Base-by-base conservation (phyloP, 2,113 vertebrate species). In the Esox niger region DNA sequence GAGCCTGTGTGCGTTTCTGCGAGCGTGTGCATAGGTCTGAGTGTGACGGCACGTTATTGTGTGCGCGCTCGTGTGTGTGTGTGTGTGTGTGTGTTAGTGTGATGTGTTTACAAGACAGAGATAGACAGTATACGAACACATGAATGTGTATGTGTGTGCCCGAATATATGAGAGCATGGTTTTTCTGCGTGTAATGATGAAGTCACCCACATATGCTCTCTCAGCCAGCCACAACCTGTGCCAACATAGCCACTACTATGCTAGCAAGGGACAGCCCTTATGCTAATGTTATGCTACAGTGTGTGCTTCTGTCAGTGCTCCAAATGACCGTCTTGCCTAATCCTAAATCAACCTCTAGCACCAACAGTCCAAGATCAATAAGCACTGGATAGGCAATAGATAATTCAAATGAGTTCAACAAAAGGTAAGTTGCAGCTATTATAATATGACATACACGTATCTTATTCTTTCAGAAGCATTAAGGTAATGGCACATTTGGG, bases 221-320 rank as follows among this genome's bases (percentile, higher is more conserved):
- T 73, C 79, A 79, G 86, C 76, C 81, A 82, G 70, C 54, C 58
- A 9, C 74, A 27, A 75, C 69, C 73, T 63, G 79, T 87, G 88
- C 87, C 87, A 87, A 68, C 74, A 81, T 64, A 82, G 85, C 83
- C 82, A 86, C 86, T 84, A 84, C 85, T 85, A 86, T 81, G 75
- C 76, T 78, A 81, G 78, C 88, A 89, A 81, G 86, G 86, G 86
- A 86, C 86, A 68, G 88, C 86, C 85, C 85, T 86, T 88, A 86
- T 88, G 88, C 82, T 83, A 70, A 80, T 80, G 79, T 82, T 84
- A 84, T 86, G 85, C 86, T 79, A 80, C 79, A 81, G 70, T 70
- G 6, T 81, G 26, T 10, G 25, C 25, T 27, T 74, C 82, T 58
- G 21, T 56, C 54, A 76, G 69, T 68, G 76, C 76, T 79, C 38